Percentiles rank a stretch among this genome's conserved stretches.
Conservation (phyloP, 2,113 vertebrate genomes). For the Anolis carolinensis region DNA sequence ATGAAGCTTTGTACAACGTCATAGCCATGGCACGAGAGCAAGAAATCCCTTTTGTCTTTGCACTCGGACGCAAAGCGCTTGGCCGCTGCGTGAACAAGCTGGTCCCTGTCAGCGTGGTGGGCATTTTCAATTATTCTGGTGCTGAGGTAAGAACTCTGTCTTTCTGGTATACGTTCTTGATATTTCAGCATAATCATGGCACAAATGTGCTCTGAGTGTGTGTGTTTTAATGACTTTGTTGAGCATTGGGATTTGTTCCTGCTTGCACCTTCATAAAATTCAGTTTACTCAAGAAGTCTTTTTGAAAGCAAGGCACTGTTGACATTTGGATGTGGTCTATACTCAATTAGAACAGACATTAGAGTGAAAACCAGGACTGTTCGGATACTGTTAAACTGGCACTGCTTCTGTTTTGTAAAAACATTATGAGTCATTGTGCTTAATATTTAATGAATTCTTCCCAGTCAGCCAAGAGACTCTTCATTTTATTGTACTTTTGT, state of each 20-base stretch:
- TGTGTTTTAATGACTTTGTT: background rate
- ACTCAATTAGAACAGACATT: background rate
- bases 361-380: background rate
- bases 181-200: background rate
- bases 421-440: background rate
- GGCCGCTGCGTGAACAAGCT: constrained; percentile 98
- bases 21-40: constrained; percentile 98
- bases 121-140: constrained; percentile 95
- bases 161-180: background rate
- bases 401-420: background rate
- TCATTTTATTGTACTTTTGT: background rate
- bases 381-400: background rate
- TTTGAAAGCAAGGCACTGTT: background rate
- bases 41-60: constrained; percentile 97
- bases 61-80: constrained; percentile 93
- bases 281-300: background rate
- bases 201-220: background rate
- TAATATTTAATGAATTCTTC: background rate
- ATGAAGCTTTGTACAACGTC: constrained; percentile 96
- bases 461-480: background rate
- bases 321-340: background rate
- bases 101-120: constrained; percentile 96
- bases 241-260: background rate
- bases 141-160: constrained; percentile 84
- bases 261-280: no score